Percentiles rank a stretch among this genome's conserved stretches.
Evolutionary conservation across 2,888 invertebrate species (phyloP).

Genomic region (Drosophila algonquin): DNA sequence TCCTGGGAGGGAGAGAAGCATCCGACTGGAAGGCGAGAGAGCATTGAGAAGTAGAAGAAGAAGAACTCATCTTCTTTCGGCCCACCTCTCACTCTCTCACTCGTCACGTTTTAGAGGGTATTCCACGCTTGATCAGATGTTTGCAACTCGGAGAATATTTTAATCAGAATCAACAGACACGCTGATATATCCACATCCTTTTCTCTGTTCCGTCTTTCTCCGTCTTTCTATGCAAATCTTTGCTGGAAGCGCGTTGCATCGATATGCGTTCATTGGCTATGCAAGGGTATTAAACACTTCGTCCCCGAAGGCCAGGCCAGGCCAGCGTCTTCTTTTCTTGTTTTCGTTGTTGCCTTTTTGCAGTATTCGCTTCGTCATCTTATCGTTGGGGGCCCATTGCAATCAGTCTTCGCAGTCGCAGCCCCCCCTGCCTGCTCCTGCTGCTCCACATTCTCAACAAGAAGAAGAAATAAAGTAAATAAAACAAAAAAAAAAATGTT

Average conservation of each 20-base stretch:
- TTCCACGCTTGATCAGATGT: neutral
- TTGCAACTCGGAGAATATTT: neutral
- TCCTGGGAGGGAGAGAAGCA: neutral
- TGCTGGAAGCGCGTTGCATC: neutral
- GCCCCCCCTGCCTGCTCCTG: constrained; percentile 21
- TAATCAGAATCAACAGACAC: neutral
- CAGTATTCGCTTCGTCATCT: constrained; percentile 62
- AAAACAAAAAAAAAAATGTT: constrained; percentile 5
- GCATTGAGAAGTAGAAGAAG: neutral
- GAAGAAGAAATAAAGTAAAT: constrained; percentile 16
- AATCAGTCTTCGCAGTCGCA: constrained; percentile 47
- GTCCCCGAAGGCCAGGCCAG: constrained; percentile 7
- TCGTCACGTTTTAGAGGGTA: neutral
- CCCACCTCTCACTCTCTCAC: neutral
- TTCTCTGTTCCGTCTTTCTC: neutral
- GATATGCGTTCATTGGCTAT: neutral
- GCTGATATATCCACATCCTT: neutral
- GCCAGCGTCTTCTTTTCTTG: constrained; percentile 17
- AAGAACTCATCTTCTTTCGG: neutral
- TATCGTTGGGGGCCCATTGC: constrained; percentile 56
- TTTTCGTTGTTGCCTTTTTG: constrained; percentile 28
- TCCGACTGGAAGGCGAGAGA: neutral
- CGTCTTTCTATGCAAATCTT: neutral
- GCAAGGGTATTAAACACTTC: neutral
- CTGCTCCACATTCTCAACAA: constrained; percentile 6